Conservation (phyloP, 2,888 invertebrate species). For the Xestoiulus laeticollis region DNA sequence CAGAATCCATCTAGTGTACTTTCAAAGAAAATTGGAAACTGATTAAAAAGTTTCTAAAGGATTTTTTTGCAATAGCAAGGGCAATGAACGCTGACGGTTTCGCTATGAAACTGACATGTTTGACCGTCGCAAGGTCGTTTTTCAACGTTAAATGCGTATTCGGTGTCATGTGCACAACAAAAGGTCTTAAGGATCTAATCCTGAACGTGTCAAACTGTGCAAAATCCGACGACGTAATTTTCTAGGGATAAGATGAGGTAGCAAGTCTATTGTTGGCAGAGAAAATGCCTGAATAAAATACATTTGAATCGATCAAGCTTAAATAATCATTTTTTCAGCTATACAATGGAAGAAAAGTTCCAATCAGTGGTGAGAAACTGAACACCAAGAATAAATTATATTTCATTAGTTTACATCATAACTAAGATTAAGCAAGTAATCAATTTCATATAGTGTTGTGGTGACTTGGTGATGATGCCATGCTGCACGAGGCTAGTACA, state of each 20-base stretch:
- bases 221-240: slow-evolving; percentile 21
- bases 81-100: not conserved
- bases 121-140: slow-evolving; percentile 23
- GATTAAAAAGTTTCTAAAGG: slow-evolving; percentile 23
- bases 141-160: not conserved
- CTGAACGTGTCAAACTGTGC: slow-evolving; percentile 2
- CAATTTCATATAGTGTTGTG: too few species aligned
- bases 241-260: not conserved
- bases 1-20: not conserved
- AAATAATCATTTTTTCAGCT: not conserved
- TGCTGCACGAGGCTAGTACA: too few species aligned
- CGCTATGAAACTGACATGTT: not conserved
- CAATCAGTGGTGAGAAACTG: not conserved
- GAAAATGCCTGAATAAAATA: not conserved
- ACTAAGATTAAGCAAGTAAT: too few species aligned
- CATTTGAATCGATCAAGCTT: not conserved
- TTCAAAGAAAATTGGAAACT: not conserved
- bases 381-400: not conserved
- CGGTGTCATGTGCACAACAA: not conserved
- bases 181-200: slow-evolving; percentile 25
- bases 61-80: not conserved
- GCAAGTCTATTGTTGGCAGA: not conserved
- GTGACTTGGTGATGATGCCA: too few species aligned
- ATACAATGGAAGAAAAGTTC: not conserved
- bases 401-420: too few species aligned